Percentiles rank a stretch among this genome's conserved stretches.
Conservation (phyloP, 2,113 vertebrate genomes). For the Piaya cayana region DNA sequence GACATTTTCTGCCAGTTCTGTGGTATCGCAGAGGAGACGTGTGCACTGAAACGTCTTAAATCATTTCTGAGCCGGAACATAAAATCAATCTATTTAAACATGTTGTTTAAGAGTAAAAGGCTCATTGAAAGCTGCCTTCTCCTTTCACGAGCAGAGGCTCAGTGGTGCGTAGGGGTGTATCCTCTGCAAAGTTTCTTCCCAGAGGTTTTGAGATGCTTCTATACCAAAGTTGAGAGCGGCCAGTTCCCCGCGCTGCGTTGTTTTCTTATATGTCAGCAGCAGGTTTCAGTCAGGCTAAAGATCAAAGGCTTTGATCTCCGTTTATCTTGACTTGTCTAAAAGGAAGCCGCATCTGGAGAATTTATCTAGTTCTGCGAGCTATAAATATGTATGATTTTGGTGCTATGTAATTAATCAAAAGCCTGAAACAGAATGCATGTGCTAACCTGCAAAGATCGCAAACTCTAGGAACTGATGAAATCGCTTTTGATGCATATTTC, state of each 20-base stretch:
- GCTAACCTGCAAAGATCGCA: conserved; percentile 44
- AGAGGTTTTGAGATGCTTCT: background rate
- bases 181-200: background rate
- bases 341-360: conserved; percentile 60
- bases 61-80: conserved; percentile 16
- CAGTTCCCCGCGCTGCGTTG: background rate
- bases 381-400: conserved; percentile 57
- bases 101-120: conserved; percentile 19
- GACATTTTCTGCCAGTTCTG: conserved; percentile 46
- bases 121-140: background rate
- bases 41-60: background rate
- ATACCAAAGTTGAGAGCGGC: background rate
- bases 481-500: background rate
- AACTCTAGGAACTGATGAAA: background rate
- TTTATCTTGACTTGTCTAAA: conserved; percentile 45
- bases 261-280: conserved; percentile 55
- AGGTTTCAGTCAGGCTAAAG: conserved; percentile 55
- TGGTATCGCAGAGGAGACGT: background rate
- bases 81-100: conserved; percentile 48
- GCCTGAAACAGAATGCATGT: conserved; percentile 28
- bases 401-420: conserved; percentile 52
- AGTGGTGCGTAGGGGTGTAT: background rate
- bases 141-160: background rate
- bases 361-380: conserved; percentile 49
- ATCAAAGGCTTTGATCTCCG: conserved; percentile 71